A percentile compares a stretch with the other conserved stretches of the same genome.
Conservation (phyloP, 2,113 vertebrate genomes). For the Atlantisia rogersi region DNA sequence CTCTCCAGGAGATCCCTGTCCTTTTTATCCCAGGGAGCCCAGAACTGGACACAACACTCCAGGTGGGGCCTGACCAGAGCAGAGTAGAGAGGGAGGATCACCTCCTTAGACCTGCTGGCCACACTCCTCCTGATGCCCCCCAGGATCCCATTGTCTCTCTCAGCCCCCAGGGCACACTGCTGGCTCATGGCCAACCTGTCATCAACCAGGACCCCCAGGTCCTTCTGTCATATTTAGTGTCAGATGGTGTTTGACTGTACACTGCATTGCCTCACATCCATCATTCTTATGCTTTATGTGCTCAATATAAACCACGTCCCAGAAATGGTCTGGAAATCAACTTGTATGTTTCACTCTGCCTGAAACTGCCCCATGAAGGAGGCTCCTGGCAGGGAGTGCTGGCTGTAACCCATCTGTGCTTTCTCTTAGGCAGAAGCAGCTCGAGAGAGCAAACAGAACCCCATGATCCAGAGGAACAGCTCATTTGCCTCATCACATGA, state of each 20-base stretch:
- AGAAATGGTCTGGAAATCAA: neutral
- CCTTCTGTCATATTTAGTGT: neutral
- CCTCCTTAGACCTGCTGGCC: no score
- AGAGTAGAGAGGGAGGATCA: no score
- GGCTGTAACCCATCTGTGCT: neutral
- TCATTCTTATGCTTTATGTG: neutral
- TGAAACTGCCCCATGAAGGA: neutral
- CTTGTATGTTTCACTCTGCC: neutral
- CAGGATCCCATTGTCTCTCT: no score
- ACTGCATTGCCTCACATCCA: neutral
- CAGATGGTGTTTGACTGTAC: neutral
- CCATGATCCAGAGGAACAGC: constrained; percentile 96
- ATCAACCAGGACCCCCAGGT: no score
- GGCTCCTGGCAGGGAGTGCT: neutral
- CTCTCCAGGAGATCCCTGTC: no score
- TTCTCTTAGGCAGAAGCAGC: constrained; percentile 85
- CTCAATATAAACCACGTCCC: neutral
- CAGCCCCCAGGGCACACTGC: no score
- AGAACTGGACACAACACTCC: no score
- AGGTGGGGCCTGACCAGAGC: no score
- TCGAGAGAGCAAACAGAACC: constrained; percentile 93
- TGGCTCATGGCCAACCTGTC: no score
- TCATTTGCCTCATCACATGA: constrained; percentile 96
- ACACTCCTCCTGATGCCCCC: no score
- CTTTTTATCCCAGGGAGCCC: no score